Conservation (phyloP, 2,113 vertebrate genomes). For the Scalopus aquaticus region DNA sequence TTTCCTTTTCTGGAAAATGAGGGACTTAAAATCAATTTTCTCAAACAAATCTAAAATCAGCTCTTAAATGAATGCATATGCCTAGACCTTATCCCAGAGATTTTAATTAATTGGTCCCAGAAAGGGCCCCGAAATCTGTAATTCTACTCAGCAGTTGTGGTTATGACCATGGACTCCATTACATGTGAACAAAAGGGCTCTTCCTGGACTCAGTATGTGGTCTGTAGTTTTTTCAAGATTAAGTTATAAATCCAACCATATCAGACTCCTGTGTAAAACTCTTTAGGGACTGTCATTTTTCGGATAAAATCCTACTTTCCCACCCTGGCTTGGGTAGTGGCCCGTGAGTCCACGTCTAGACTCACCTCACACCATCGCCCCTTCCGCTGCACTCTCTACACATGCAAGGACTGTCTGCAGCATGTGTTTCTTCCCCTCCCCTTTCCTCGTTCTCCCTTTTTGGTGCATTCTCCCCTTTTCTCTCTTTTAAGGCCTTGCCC, state of each 20-base stretch:
- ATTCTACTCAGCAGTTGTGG: neutral
- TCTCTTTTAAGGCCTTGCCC: neutral
- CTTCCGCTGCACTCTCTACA: neutral
- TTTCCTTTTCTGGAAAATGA: conserved; percentile 58
- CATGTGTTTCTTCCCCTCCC: neutral
- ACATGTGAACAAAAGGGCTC: neutral
- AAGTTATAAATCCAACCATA: conserved; percentile 20
- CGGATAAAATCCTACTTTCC: neutral
- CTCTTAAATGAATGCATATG: conserved; percentile 18
- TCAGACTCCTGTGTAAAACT: neutral
- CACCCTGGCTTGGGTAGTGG: neutral
- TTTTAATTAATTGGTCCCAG: neutral
- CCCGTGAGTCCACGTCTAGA: neutral
- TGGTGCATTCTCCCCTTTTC: neutral
- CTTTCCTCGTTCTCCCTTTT: neutral
- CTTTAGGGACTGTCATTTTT: neutral
- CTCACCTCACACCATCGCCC: neutral
- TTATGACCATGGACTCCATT: neutral
- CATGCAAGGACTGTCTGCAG: neutral
- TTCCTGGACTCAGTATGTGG: neutral
- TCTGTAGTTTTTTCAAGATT: conserved; percentile 15
- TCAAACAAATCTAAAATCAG: conserved; percentile 29
- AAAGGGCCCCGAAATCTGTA: neutral
- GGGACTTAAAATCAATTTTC: neutral
- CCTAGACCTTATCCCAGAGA: neutral